Base-by-base conservation (phyloP, 1,140 invertebrate species). In the Orchesella cincta region DNA sequence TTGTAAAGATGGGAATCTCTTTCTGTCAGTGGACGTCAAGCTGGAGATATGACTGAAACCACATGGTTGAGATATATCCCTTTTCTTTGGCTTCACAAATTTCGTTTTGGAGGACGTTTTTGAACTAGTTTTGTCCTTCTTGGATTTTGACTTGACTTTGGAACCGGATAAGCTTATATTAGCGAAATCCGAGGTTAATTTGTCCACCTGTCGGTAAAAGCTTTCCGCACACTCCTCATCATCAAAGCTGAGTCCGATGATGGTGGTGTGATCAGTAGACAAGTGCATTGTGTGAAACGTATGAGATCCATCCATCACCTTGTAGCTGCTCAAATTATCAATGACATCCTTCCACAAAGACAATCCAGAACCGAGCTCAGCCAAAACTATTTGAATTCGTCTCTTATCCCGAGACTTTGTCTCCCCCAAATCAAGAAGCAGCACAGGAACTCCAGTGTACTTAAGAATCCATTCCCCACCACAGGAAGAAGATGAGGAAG, bases 21-120 rank as follows among this genome's bases (percentile, higher is more conserved):
- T 86, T 67, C 88, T 88, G 82, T 93, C 92, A 71, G 88, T 88
- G 23, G 88, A 86, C 76, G 93, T 92, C 16, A 95, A 90, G 78
- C 90, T 93, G 33, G 92, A 94, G 64, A 95, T 90, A 83, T 95
- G 94, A 75, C 94, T 91, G 85, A 95, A 95, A 82, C 93, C 93
- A 84, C 93, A 95, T 0, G 94, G 94, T 82, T 92, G 89, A 18
- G 93, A 94, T 79, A 95, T 95, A 84, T 94, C 92, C 67, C 89
- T 90, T 84, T 95, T 95, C 29, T 90, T 89, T 2, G 93, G 93
- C 73, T 91, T 85, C 64, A 80, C 72, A 28, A 73, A 77, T 78
- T 81, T 82, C 18, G 39, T 36, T 28, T 73, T 73, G 35, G 26
- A 8, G 5, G 67, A 71, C 26, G 36, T 36, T 3, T 29, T 71